Conservation (phyloP, 2,797 vertebrate species). For the Sebastes itinus region DNA sequence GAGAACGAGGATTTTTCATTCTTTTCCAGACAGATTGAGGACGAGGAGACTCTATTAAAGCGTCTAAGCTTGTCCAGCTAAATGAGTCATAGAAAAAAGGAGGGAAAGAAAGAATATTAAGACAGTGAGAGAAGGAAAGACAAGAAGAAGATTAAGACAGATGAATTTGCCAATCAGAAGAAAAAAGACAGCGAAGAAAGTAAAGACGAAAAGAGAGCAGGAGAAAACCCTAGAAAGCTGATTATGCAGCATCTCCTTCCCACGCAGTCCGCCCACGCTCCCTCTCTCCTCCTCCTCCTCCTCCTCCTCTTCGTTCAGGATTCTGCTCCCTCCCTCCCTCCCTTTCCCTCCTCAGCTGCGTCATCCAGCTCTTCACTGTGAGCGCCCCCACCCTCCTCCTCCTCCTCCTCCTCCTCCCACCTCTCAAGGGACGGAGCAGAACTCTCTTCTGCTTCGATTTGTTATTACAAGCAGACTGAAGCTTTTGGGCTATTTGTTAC, state of each 20-base stretch:
- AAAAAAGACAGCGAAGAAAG: background rate
- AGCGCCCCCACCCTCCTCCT: conserved; percentile 29
- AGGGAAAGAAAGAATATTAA: background rate
- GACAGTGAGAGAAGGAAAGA: background rate
- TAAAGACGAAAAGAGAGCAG: conserved; percentile 36
- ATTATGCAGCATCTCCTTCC: conserved; percentile 78
- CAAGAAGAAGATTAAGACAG: background rate
- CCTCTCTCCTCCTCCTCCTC: conserved; percentile 37
- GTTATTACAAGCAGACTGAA: conserved; percentile 38
- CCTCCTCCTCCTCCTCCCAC: conserved; percentile 35
- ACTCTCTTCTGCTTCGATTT: conserved; percentile 37
- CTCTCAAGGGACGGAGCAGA: conserved; percentile 48
- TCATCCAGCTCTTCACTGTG: conserved; percentile 57
- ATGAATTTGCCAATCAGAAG: conserved; percentile 13
- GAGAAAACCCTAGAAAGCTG: conserved; percentile 75
- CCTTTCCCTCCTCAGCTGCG: conserved; percentile 56
- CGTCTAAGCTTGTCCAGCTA: conserved; percentile 12
- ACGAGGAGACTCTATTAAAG: conserved; percentile 33
- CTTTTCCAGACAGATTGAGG: background rate
- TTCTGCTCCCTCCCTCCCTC: conserved; percentile 54
- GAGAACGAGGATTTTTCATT: background rate
- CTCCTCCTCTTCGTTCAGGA: conserved; percentile 48
- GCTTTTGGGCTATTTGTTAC: conserved; percentile 43
- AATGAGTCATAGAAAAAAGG: conserved; percentile 50
- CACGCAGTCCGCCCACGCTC: conserved; percentile 76